phyloP scores from a whole-genome alignment of 2,888 invertebrate species.

The Aromia moschata region DNA sequence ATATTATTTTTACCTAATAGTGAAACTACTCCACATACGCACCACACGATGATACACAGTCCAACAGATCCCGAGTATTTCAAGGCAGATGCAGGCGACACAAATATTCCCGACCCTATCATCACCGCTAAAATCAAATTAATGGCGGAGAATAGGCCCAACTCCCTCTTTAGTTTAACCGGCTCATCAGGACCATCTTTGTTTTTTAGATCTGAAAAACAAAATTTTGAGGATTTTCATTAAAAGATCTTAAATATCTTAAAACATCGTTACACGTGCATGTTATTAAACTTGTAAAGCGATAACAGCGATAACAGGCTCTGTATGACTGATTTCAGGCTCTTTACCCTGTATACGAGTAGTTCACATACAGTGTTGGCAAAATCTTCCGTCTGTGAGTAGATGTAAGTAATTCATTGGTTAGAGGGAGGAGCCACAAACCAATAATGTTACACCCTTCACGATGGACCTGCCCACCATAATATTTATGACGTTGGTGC shows the following conservation, averaged over 20 bases:
- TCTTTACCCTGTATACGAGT: not conserved
- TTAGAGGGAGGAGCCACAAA: no score
- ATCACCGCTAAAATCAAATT: conserved; percentile 87
- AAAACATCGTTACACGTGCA: not conserved
- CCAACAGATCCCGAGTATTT: conserved; percentile 82
- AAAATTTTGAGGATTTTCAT: no score
- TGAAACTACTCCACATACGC: conserved; percentile 79
- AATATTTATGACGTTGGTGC: no score
- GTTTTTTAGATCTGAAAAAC: not conserved
- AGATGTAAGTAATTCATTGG: no score
- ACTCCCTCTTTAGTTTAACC: conserved; percentile 76
- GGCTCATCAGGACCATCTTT: conserved; percentile 46
- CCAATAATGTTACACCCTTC: no score
- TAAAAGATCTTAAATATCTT: not conserved
- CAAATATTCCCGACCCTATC: conserved; percentile 91
- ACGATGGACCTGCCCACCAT: no score
- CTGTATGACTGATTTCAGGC: not conserved
- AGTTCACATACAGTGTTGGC: not conserved
- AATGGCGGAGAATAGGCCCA: conserved; percentile 83
- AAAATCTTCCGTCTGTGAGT: not conserved
- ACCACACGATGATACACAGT: conserved; percentile 81
- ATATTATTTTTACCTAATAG: conserved; percentile 75
- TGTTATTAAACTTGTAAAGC: not conserved
- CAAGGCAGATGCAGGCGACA: conserved; percentile 82
- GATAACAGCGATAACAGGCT: not conserved